phyloP scores from a whole-genome alignment of 2,113 vertebrate species.

The Tachysurus vachellii region DNA sequence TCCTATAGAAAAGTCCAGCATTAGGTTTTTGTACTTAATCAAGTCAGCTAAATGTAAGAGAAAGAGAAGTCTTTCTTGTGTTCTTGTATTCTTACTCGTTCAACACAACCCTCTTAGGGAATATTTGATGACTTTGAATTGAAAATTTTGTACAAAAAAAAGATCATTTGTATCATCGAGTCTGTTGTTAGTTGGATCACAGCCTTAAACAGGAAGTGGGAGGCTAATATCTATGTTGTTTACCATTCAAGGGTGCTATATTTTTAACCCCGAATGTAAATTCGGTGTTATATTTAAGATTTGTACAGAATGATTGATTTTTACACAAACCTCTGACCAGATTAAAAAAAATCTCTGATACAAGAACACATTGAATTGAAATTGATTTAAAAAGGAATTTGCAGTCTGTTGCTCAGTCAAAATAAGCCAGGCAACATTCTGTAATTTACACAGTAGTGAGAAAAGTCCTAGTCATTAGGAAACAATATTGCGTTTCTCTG shows the following conservation, averaged over 20 bases:
- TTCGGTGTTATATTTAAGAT: neutral
- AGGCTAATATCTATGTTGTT: conserved; percentile 84
- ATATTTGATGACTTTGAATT: neutral
- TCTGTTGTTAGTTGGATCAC: conserved; percentile 52
- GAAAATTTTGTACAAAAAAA: neutral
- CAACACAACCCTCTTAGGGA: neutral
- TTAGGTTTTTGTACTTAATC: neutral
- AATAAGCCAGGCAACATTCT: neutral
- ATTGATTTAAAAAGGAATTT: neutral
- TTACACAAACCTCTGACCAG: neutral
- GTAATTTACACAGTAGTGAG: neutral
- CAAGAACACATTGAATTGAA: neutral
- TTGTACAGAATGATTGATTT: neutral
- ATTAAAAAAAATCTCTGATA: neutral
- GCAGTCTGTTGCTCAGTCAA: neutral
- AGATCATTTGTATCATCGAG: conserved; percentile 55
- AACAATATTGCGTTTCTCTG: neutral
- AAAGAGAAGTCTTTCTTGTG: neutral
- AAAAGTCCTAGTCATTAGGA: conserved; percentile 10
- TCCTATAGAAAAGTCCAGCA: neutral
- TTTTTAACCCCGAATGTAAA: conserved; percentile 75
- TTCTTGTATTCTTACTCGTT: neutral
- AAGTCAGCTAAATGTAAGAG: neutral
- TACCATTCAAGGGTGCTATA: conserved; percentile 79
- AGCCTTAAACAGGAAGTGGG: conserved; percentile 90